These are phyloP conservation scores for Diadumene lineata DNA, from an alignment of 92 coral and sea anemone genomes.

Conservation along the genomic window DNA sequence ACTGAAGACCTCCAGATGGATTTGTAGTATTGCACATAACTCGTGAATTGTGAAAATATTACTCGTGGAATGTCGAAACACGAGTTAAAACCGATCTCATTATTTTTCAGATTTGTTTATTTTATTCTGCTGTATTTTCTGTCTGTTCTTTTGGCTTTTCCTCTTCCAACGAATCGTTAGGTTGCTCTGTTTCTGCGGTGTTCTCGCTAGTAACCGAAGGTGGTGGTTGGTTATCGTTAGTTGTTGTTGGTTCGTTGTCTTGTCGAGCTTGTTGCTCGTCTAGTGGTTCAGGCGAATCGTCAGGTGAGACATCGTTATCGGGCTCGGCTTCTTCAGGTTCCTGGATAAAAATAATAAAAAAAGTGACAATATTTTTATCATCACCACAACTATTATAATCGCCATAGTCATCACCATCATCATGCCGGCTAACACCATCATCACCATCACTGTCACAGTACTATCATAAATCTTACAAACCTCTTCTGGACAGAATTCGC, in stretches of 20 bases:
- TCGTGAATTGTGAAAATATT: too few species aligned
- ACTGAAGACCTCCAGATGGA: too few species aligned
- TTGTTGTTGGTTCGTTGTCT: neutral
- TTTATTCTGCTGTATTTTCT: neutral
- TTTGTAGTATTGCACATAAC: too few species aligned
- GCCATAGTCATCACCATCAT: neutral
- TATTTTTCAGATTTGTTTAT: neutral
- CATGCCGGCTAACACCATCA: neutral
- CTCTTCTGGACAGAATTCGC: conserved; percentile 98
- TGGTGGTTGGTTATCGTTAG: conserved; percentile 25
- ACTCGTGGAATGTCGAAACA: too few species aligned
- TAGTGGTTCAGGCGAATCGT: conserved; percentile 52
- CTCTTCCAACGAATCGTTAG: neutral
- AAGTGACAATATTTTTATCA: too few species aligned
- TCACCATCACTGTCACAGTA: too few species aligned
- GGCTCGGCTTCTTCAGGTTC: conserved; percentile 87
- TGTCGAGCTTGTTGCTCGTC: conserved; percentile 16
- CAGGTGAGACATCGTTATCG: conserved; percentile 84
- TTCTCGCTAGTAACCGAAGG: neutral
- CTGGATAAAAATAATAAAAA: conserved; percentile 52
- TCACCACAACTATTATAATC: neutral
- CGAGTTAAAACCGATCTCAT: too few species aligned
- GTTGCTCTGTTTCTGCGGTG: neutral
- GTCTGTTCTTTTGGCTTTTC: conserved; percentile 4
- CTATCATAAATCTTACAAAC: too few species aligned